These are phyloP conservation scores for Lucinisca nassula DNA, from an alignment of 2,888 invertebrate species.

Conservation along the genomic window DNA sequence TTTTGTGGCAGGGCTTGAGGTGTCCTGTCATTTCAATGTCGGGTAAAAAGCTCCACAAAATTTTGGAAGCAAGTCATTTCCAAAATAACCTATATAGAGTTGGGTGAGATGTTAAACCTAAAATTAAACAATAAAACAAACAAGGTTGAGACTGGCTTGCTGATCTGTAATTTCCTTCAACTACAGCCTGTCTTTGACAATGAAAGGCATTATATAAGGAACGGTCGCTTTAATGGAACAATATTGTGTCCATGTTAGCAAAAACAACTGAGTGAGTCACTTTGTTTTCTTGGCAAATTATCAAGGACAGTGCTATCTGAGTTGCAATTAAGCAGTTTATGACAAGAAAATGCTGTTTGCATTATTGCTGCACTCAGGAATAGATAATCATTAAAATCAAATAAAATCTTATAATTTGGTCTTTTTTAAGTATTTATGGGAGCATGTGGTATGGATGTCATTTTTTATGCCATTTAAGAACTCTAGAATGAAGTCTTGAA, in stretches of 20 bases:
- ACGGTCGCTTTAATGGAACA: background rate
- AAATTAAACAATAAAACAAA: too few species aligned
- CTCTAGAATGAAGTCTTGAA: too few species aligned
- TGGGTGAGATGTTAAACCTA: too few species aligned
- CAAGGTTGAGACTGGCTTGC: too few species aligned
- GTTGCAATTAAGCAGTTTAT: slow-evolving; percentile 11
- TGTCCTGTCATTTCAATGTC: too few species aligned
- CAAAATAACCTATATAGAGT: too few species aligned
- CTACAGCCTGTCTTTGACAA: too few species aligned
- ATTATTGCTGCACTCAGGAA: slow-evolving; percentile 1
- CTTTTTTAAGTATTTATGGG: background rate
- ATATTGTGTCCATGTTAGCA: background rate
- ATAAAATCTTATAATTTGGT: background rate
- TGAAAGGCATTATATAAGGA: background rate
- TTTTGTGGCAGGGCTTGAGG: too few species aligned
- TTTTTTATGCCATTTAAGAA: too few species aligned
- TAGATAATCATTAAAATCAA: background rate
- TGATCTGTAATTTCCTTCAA: too few species aligned
- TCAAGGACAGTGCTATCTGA: background rate
- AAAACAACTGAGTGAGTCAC: slow-evolving; percentile 9
- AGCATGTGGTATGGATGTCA: background rate
- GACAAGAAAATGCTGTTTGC: slow-evolving; percentile 17
- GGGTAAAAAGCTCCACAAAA: too few species aligned
- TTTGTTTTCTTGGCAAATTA: slow-evolving; percentile 12
- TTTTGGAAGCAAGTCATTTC: too few species aligned